These are phyloP conservation scores for Dreissena polymorpha DNA, from an alignment of 1,140 invertebrate species.

Conservation along the genomic window DNA sequence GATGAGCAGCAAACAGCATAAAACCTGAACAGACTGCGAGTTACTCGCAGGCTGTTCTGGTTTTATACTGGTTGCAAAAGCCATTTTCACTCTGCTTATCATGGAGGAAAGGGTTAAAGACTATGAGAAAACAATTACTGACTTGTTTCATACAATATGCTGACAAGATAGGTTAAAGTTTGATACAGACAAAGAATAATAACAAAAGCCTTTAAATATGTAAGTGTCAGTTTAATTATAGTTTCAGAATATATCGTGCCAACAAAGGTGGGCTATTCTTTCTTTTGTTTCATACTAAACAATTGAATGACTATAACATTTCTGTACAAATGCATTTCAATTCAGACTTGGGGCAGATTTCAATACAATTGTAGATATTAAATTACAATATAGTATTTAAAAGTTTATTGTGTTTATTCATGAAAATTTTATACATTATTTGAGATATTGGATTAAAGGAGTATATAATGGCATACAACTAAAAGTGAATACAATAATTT, in stretches of 20 bases:
- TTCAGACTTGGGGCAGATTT: neutral
- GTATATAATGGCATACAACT: too few relatives aligned
- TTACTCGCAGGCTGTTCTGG: too few relatives aligned
- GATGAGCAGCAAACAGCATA: too few relatives aligned
- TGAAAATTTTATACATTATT: slow-evolving; percentile 27
- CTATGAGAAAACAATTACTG: too few relatives aligned
- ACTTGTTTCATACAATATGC: too few relatives aligned
- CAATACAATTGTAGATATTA: neutral
- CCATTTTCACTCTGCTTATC: too few relatives aligned
- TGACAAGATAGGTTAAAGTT: too few relatives aligned
- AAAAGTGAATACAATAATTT: too few relatives aligned
- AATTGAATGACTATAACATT: slow-evolving; percentile 33
- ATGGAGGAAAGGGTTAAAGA: too few relatives aligned
- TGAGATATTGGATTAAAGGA: neutral
- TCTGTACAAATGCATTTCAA: slow-evolving; percentile 46
- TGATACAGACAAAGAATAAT: too few relatives aligned
- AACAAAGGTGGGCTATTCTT: slow-evolving; percentile 24
- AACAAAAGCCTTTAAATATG: neutral
- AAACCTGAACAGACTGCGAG: too few relatives aligned
- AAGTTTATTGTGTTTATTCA: slow-evolving; percentile 20
- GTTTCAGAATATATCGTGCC: neutral
- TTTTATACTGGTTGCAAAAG: too few relatives aligned
- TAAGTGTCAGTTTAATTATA: slow-evolving; percentile 1
- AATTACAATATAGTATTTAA: slow-evolving; percentile 34
- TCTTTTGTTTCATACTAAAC: slow-evolving; percentile 35